Percentiles rank a stretch among this genome's conserved stretches.
These are phyloP conservation scores for Aphidius ervi DNA, from an alignment of 1,140 invertebrate species.

Conservation along the genomic window DNA sequence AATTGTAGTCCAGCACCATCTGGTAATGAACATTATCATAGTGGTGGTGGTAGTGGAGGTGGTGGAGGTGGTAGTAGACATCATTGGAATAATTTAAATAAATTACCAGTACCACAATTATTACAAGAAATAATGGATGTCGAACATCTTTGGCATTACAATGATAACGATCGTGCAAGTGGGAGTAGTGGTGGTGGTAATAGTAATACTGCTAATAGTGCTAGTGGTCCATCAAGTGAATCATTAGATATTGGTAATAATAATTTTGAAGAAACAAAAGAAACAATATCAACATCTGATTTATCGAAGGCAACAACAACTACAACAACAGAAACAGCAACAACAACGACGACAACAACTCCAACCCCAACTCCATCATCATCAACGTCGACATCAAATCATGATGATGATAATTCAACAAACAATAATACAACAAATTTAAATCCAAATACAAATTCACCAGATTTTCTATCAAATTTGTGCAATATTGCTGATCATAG, in stretches of 20 bases:
- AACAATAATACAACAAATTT: no score
- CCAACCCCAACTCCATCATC: conserved; percentile 34
- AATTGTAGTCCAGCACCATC: conserved; percentile 47
- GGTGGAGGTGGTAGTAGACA: conserved; percentile 27
- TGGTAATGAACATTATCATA: conserved; percentile 46
- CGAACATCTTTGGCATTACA: conserved; percentile 90
- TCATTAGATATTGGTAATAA: conserved; percentile 9
- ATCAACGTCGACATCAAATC: conserved; percentile 57
- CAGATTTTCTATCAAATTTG: conserved; percentile 80
- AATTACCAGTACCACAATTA: conserved; percentile 48
- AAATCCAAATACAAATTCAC: conserved; percentile 48
- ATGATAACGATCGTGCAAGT: conserved; percentile 56
- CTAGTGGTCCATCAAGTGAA: conserved; percentile 9
- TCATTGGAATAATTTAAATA: conserved; percentile 51
- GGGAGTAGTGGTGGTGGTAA: conserved; percentile 20
- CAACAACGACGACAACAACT: conserved; percentile 24
- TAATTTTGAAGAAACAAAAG: conserved; percentile 20
- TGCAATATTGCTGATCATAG: conserved; percentile 93
- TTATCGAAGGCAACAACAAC: conserved; percentile 22
- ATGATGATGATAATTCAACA: no score
- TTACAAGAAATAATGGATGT: conserved; percentile 89
- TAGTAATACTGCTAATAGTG: conserved; percentile 16
- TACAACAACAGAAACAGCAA: conserved; percentile 33
- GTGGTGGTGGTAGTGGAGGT: background rate
- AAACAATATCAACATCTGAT: conserved; percentile 23